Base-by-base conservation (phyloP, 2,888 invertebrate species). In the Gymnocheta viridis region DNA sequence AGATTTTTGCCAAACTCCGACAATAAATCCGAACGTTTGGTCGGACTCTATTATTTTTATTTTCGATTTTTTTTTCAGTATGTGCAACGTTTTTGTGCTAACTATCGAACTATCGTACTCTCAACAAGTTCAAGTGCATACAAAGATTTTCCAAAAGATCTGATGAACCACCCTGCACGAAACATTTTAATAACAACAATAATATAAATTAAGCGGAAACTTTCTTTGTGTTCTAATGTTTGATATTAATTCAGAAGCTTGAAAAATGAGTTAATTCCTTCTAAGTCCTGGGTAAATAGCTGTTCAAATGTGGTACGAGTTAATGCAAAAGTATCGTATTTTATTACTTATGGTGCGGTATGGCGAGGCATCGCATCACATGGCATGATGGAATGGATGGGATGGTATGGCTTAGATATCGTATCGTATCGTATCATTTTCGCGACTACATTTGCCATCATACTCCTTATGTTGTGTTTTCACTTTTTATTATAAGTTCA, bases 401-500 rank as follows among this genome's bases (percentile, higher is more conserved):
- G 19, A n/a, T 66, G 44, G 56, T n/a, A 58, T 41, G 60, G 62
- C 22, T 64, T 79, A 64, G 81, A 78, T 77, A 82, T 82, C 78
- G 77, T 76, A 74, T 82, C 78, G 77, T 76, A 74, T 69, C 54
- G 69, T 78, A 79, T 79, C 56, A 64, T 49, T 66, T 82, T 78
- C 66, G 78, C 76, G 58, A 82, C 62, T 64, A 56, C 64, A 56
- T 56, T 82, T 77, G 70, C 64, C 82, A 7, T 72, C 78, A 41
- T 78, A 19, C 70, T 64, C 82, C 82, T 54, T 80, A 79, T 80
- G 79, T 74, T 80, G 22, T 74, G 49, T 79, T 83, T 83, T 83
- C 74, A 76, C 62, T 73, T 74, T 82, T 69, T 70, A 60, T 82
- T 64, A 56, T 69, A 74, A 54, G 64, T 77, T 70, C 17, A 38